Evolutionary conservation across 2,113 vertebrate genomes (phyloP).

Genomic region (Nipponia nippon): DNA sequence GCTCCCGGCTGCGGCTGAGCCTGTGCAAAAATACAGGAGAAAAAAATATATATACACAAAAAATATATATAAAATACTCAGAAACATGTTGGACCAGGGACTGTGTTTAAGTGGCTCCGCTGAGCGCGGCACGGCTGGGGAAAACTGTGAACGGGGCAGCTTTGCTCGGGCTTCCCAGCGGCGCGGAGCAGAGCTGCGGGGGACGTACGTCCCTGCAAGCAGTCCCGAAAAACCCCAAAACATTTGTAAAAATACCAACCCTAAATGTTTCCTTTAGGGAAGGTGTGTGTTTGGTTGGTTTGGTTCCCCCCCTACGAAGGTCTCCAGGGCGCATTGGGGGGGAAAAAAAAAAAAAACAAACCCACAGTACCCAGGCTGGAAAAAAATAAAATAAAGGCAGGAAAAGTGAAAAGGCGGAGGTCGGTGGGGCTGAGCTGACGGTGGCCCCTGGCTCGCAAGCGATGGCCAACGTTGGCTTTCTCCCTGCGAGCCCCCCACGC

Average conservation of each 20-base stretch:
- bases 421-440: not conserved
- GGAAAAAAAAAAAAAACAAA: no score
- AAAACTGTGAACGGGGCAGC: not conserved
- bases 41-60: not conserved
- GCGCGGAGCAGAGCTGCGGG: fast-evolving
- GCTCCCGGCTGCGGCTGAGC: not conserved
- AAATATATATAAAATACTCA: not conserved
- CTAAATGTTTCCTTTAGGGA: not conserved
- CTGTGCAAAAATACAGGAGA: not conserved
- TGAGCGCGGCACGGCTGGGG: fast-evolving
- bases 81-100: not conserved
- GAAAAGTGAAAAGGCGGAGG: not conserved
- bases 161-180: fast-evolving
- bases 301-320: not conserved
- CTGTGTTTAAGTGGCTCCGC: fast-evolving
- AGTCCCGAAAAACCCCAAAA: not conserved
- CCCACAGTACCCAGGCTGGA: not conserved
- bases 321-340: not conserved
- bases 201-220: not conserved
- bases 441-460: not conserved
- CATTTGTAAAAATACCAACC: not conserved
- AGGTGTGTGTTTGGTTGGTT: not conserved
- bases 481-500: not conserved
- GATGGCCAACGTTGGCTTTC: not conserved
- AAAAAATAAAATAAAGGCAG: not conserved